Percentiles rank a stretch among this genome's conserved stretches.
Conservation (phyloP, 2,113 vertebrate species). For the Heloderma charlesbogerti region DNA sequence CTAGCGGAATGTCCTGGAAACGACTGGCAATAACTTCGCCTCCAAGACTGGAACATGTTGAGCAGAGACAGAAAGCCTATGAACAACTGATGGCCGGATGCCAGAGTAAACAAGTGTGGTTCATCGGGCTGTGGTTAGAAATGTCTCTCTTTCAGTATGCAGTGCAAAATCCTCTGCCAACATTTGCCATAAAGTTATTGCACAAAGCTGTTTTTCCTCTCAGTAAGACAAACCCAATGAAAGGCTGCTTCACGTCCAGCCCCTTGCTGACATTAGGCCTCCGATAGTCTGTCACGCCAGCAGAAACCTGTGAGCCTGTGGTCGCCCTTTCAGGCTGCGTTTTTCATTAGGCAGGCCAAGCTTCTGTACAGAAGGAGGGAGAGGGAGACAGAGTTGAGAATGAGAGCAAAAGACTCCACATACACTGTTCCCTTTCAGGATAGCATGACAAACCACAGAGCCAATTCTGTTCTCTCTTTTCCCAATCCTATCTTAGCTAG, state of each 20-base stretch:
- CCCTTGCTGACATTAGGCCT: constrained; percentile 76
- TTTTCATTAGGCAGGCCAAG: constrained; percentile 74
- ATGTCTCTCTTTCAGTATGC: constrained; percentile 92
- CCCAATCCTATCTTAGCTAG: constrained; percentile 51
- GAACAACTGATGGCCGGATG: constrained; percentile 94
- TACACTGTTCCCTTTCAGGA: constrained; percentile 26
- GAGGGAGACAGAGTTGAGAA: not conserved
- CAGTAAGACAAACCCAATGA: constrained; percentile 88
- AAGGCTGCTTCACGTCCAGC: constrained; percentile 84
- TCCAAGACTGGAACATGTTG: constrained; percentile 92
- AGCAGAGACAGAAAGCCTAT: constrained; percentile 96
- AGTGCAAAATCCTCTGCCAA: constrained; percentile 88
- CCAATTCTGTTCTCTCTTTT: constrained; percentile 49
- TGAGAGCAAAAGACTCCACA: constrained; percentile 45
- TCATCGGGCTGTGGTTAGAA: constrained; percentile 96
- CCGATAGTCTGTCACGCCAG: constrained; percentile 77
- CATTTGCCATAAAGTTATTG: constrained; percentile 91
- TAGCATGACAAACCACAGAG: constrained; percentile 45
- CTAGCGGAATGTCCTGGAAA: constrained; percentile 97
- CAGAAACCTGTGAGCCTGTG: constrained; percentile 78
- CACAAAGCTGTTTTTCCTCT: constrained; percentile 90
- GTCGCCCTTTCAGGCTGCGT: constrained; percentile 71
- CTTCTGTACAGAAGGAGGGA: constrained; percentile 41
- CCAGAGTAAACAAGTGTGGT: constrained; percentile 97
- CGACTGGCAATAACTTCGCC: constrained; percentile 87